Evolutionary conservation across 2,113 vertebrate species (phyloP).

Genomic region (Eurypyga helias): DNA sequence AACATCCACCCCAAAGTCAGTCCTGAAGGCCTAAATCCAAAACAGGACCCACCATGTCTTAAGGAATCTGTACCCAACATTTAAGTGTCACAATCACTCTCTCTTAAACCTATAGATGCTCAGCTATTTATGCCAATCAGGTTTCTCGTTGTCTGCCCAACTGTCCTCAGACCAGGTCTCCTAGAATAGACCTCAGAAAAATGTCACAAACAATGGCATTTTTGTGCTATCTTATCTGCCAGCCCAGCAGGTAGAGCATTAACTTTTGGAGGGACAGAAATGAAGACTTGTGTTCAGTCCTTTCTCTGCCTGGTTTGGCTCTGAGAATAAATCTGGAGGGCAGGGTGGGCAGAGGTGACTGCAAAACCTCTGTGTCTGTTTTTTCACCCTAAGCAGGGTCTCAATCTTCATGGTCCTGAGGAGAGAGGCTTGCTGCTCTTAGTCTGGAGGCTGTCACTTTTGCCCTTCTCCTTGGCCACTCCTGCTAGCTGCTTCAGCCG

Average conservation of each 20-base stretch:
- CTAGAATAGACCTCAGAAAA: background rate
- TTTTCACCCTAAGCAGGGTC: background rate
- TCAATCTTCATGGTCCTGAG: background rate
- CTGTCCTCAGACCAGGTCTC: background rate
- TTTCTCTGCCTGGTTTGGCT: background rate
- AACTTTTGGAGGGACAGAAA: background rate
- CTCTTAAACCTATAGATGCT: background rate
- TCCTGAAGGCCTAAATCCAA: background rate
- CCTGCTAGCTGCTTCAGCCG: background rate
- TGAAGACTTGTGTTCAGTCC: background rate
- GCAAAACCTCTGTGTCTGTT: background rate
- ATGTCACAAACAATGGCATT: background rate
- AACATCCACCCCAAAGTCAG: background rate
- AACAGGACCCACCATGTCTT: background rate
- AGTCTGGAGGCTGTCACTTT: background rate
- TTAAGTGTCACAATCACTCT: background rate
- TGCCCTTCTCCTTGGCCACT: background rate
- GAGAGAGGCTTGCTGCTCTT: background rate
- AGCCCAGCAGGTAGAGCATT: background rate
- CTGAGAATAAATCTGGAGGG: background rate
- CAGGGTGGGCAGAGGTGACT: background rate
- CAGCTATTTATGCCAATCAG: background rate
- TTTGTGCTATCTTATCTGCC: background rate
- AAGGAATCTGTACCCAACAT: background rate
- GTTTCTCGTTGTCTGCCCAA: background rate